Conservation (phyloP, 1,140 invertebrate genomes). For the Drosophila pandora region DNA sequence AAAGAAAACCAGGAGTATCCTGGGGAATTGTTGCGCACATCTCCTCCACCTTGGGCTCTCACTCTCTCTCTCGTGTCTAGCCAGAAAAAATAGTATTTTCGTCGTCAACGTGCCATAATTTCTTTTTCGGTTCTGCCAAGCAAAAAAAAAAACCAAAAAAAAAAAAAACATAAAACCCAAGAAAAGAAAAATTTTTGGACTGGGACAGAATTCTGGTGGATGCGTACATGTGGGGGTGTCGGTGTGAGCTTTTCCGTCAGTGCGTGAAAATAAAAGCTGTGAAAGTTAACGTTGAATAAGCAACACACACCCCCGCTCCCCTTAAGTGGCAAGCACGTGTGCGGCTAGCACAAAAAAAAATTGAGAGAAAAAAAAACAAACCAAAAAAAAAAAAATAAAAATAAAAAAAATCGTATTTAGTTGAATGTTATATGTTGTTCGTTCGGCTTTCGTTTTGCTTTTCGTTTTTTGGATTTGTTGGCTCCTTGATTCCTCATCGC, state of each 20-base stretch:
- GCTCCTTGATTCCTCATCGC: conserved; percentile 18
- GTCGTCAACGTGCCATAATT: conserved; percentile 73
- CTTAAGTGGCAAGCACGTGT: conserved; percentile 56
- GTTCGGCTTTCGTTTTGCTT: conserved; percentile 35
- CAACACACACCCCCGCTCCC: conserved; percentile 12
- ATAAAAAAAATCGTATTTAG: conserved; percentile 24
- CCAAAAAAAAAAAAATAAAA: conserved; percentile 23
- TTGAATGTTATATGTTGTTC: conserved; percentile 50
- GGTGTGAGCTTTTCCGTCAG: conserved; percentile 50
- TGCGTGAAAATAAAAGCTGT: conserved; percentile 62
- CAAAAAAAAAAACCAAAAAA: conserved; percentile 47
- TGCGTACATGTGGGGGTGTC: conserved; percentile 15
- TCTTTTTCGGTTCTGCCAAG: conserved; percentile 61
- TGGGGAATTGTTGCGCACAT: conserved; percentile 47
- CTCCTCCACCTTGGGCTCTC: background rate
- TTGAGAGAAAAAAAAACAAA: conserved; percentile 3
- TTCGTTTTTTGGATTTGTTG: conserved; percentile 18
- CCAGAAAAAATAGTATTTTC: conserved; percentile 47
- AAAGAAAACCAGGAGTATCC: conserved; percentile 16
- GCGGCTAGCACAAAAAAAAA: conserved; percentile 39
- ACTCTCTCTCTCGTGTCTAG: conserved; percentile 21
- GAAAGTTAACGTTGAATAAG: conserved; percentile 72
- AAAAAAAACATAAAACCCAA: conserved; percentile 23
- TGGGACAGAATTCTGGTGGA: conserved; percentile 39
- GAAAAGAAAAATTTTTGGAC: conserved; percentile 33